Conservation (phyloP, 1,140 invertebrate species). For the Heliconius congener region DNA sequence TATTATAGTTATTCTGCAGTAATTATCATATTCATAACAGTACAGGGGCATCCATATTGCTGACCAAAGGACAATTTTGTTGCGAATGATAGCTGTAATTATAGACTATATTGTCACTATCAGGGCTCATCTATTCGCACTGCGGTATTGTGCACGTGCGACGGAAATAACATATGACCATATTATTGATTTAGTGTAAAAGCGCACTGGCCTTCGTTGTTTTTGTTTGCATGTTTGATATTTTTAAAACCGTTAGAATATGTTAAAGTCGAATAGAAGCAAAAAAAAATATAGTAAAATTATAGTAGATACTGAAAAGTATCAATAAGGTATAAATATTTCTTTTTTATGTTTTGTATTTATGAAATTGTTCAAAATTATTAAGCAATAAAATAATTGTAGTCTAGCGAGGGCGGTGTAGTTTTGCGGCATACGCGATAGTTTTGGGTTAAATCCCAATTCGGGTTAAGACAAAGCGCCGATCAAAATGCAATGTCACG, state of each 20-base stretch:
- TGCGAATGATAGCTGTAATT: conserved; percentile 76
- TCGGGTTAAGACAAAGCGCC: no score
- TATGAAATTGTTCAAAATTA: no score
- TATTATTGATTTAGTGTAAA: conserved; percentile 73
- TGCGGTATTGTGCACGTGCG: conserved; percentile 44
- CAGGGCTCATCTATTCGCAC: conserved; percentile 66
- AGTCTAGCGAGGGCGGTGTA: no score
- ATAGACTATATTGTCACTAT: conserved; percentile 51
- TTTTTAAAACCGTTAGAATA: conserved; percentile 4
- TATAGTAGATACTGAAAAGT: no score
- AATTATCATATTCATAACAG: not conserved
- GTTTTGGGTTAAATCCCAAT: no score
- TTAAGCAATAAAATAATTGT: no score
- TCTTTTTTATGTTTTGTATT: no score
- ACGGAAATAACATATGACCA: conserved; percentile 64
- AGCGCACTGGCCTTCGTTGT: conserved; percentile 53
- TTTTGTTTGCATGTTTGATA: conserved; percentile 40
- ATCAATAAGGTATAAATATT: no score
- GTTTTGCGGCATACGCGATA: no score
- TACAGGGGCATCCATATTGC: not conserved
- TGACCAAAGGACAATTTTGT: conserved; percentile 51
- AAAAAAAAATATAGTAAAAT: not conserved
- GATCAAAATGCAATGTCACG: no score
- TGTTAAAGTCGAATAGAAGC: not conserved
- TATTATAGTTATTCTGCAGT: not conserved